Evolutionary conservation across 1,140 invertebrate genomes (phyloP).

Genomic region (Mycetomoellerius zeteki): DNA sequence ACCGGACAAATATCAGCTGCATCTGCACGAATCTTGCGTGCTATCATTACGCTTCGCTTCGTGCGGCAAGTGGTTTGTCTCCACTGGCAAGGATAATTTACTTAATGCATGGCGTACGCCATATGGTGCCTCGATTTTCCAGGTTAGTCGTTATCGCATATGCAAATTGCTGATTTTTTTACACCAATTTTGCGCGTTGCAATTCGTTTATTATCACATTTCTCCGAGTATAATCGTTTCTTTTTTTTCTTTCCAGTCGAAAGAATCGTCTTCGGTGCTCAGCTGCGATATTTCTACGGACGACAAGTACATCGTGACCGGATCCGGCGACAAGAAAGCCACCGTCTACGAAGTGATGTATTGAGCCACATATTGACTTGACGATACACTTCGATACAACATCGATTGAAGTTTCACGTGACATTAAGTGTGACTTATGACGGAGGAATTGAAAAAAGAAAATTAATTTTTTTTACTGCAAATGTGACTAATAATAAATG

Average conservation of each 20-base stretch:
- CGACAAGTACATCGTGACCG: conserved; percentile 99
- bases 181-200: background rate
- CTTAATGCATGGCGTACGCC: conserved; percentile 99
- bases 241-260: conserved; percentile 92
- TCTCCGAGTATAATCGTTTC: conserved; percentile 1
- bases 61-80: conserved; percentile 99
- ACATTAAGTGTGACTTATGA: conserved; percentile 42
- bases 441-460: conserved; percentile 27
- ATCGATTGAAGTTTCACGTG: conserved; percentile 79
- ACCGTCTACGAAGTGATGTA: conserved; percentile 99
- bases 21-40: conserved; percentile 99
- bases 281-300: conserved; percentile 99
- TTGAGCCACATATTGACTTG: conserved; percentile 83
- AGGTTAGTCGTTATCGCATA: conserved; percentile 88
- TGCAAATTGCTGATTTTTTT: background rate
- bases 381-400: conserved; percentile 50
- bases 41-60: conserved; percentile 98
- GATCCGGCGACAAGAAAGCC: conserved; percentile 99
- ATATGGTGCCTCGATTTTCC: conserved; percentile 99
- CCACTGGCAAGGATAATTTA: conserved; percentile 99
- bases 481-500: conserved; percentile 4
- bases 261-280: conserved; percentile 99
- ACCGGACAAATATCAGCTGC: conserved; percentile 98
- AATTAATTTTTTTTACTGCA: conserved; percentile 26
- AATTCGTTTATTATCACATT: conserved; percentile 1